These are phyloP conservation scores for Morinoia aosen DNA, from an alignment of 2,888 invertebrate genomes.

Conservation along the genomic window DNA sequence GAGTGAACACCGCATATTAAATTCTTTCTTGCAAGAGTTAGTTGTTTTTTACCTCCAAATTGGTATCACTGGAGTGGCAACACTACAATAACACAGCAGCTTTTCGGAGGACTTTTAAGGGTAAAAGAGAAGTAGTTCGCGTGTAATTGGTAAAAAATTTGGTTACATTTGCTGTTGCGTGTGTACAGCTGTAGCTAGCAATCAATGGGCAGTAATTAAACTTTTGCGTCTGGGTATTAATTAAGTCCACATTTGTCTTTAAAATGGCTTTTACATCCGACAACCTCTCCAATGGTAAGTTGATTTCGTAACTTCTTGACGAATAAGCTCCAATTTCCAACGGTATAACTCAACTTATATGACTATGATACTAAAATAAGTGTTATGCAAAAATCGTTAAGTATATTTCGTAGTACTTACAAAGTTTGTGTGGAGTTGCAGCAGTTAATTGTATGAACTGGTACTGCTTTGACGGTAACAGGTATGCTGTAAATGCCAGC, in stretches of 20 bases:
- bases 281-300: background rate
- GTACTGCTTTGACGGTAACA: no score
- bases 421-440: no score
- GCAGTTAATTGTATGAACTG: no score
- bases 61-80: constrained; percentile 37
- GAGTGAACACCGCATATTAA: no score
- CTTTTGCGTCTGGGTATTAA: background rate
- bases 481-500: no score
- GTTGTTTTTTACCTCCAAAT: constrained; percentile 13
- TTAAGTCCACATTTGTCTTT: background rate
- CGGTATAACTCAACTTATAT: no score
- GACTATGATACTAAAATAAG: no score
- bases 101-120: background rate
- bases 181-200: background rate
- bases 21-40: background rate
- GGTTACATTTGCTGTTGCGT: background rate
- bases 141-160: background rate
- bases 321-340: no score
- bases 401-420: no score
- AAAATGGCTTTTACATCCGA: background rate
- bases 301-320: background rate
- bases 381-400: no score
- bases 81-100: constrained; percentile 1
- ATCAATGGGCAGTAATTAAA: background rate
- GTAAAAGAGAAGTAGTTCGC: background rate